These are phyloP conservation scores for Phaedon cochleariae DNA, from an alignment of 2,888 invertebrate genomes.

Conservation along the genomic window DNA sequence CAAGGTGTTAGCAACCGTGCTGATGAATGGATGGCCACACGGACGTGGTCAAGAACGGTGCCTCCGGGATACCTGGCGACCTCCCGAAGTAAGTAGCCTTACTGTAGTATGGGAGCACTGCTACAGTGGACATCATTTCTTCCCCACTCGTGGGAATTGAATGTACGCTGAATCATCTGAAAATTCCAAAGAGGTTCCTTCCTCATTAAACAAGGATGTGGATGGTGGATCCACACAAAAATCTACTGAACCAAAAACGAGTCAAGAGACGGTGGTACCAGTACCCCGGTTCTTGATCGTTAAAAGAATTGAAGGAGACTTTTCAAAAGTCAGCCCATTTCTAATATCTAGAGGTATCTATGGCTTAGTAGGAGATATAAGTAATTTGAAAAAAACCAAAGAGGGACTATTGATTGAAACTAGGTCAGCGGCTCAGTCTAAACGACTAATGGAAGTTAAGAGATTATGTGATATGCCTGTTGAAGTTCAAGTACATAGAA, in stretches of 20 bases:
- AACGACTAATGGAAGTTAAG: not conserved
- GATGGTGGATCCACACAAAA: not conserved
- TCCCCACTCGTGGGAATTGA: not conserved
- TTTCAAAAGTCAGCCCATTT: not conserved
- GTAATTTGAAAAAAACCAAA: not conserved
- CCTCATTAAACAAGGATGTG: not conserved
- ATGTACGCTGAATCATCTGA: not conserved
- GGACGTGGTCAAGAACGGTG: no score
- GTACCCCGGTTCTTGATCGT: not conserved
- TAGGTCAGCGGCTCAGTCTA: not conserved
- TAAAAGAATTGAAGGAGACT: not conserved
- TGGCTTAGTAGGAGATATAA: not conserved
- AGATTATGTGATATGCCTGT: not conserved
- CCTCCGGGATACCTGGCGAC: no score
- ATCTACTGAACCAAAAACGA: not conserved
- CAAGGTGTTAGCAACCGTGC: no score
- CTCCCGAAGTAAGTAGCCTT: no score
- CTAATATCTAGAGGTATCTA: not conserved
- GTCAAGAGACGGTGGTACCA: not conserved
- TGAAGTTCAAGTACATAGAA: not conserved
- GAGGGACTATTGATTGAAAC: not conserved
- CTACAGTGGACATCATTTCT: not conserved
- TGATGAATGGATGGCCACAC: no score
- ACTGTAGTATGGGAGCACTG: not conserved
- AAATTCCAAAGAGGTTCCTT: not conserved